Evolutionary conservation across 2,113 vertebrate genomes (phyloP), one percentile per base, ranked within the genome.

Genomic region (Glaucomys volans): DNA sequence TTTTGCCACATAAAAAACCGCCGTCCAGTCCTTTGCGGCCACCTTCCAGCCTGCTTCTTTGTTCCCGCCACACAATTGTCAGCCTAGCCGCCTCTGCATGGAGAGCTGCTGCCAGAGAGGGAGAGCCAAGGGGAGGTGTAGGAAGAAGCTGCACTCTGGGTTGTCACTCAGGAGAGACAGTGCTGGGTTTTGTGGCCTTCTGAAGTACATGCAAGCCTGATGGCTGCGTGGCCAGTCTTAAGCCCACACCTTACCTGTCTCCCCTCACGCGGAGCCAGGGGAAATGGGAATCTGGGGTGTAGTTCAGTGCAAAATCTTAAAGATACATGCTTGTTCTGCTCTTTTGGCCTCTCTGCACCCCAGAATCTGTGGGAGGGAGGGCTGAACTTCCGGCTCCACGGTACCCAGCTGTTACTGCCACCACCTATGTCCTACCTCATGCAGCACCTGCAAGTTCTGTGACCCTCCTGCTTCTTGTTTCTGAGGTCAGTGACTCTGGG

Each of bases 1-100:
- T 96, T 97, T 97, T 97, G 90, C 95, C 98, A 97, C 90, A 96
- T 95, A 98, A 95, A 97, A 97, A 97, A 95, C 81, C 83, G 32
- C 96, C 59, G 14, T 94, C 86, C 91, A 93, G 92, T 95, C 97
- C 95, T 97, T 96, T 59, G 95, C 8, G 62, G 72, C 95, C 22
- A 50, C 84, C 77, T 97, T 83, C 87, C 1, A 30, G 97, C 91
- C 95, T 97, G 95, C 62, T 84, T 96, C 88, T 97, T 97, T 96
- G 66, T 96, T 88, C 52, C 86, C 8, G 1, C 50, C 66, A 3
- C 59, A 4, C 0, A 0, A 85, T n/a, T 59, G 50, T 54, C 59
- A 32, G 37, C 90, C 81, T 69, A 22, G 79, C 62, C 47, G 74
- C 62, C 74, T 47, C 32, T 26, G 24, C 14, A 26, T 17, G 18